Percentiles rank a stretch among this genome's conserved stretches.
These are phyloP conservation scores for Neosilurus hyrtlii DNA, from an alignment of 2,797 vertebrate genomes.

Conservation along the genomic window DNA sequence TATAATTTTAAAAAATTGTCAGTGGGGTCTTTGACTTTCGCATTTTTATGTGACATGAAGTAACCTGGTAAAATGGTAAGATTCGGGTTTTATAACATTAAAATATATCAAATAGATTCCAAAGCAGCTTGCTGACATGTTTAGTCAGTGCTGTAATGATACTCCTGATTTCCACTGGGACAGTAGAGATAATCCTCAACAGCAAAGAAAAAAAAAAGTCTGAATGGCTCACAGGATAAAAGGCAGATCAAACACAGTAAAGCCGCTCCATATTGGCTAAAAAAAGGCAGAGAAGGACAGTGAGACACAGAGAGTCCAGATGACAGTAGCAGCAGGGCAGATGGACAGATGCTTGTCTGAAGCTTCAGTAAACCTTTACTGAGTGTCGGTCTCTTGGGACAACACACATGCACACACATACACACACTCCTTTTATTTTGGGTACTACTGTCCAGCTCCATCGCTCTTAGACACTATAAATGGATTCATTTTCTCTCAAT, in stretches of 20 bases:
- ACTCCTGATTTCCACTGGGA: conserved; percentile 55
- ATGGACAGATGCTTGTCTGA: conserved; percentile 74
- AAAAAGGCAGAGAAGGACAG: conserved; percentile 20
- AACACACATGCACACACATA: conserved; percentile 55
- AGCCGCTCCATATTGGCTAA: conserved; percentile 66
- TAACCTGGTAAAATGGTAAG: background rate
- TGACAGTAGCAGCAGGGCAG: conserved; percentile 65
- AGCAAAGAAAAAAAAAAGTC: conserved; percentile 54
- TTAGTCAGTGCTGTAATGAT: conserved; percentile 56
- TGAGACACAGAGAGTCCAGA: conserved; percentile 51
- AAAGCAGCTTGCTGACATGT: conserved; percentile 60
- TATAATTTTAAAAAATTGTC: background rate
- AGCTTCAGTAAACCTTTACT: conserved; percentile 72
- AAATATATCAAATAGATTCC: conserved; percentile 13
- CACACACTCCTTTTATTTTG: conserved; percentile 22
- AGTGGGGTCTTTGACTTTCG: no score
- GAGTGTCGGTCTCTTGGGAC: conserved; percentile 64
- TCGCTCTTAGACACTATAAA: background rate
- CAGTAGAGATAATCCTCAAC: conserved; percentile 54
- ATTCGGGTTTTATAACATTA: background rate
- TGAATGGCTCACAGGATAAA: conserved; percentile 64
- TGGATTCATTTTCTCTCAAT: background rate
- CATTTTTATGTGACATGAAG: background rate
- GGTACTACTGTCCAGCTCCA: conserved; percentile 4
- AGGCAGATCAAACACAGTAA: conserved; percentile 71